Evolutionary conservation across 1,140 invertebrate species (phyloP), one percentile per base, ranked within the genome.

Genomic region (Cydia strobilella): DNA sequence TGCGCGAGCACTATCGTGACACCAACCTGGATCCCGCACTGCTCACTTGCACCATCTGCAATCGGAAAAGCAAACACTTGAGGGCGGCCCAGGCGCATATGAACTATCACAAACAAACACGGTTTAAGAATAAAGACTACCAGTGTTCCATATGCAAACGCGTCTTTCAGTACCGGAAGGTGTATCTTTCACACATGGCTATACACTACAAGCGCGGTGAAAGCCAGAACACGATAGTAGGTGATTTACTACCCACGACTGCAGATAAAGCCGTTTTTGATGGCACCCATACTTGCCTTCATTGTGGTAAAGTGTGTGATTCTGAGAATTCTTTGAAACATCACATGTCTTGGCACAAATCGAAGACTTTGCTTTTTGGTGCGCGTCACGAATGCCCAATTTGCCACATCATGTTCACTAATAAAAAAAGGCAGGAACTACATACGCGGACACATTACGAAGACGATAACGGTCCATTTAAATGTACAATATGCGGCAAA

Each of bases 21-120:
- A 78, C 89, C 0, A 87, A 86, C 73, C 77, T 90, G 6, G 90
- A 93, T 77, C 90, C 93, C 0, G 79, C 82, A 48, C 75, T 88
- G 35, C 86, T 93, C 23, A 91, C 86, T 5, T 93, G 93, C 78
- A 62, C 80, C 20, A 89, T 93, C 25, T 93, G 93, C 79, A 85
- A 88, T 27, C 85, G 89, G 39, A 83, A 79, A 73, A 92, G 90
- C 78, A 93, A 93, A 74, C 89, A 93, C 75, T 77, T 93, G 4
- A 89, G 93, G 15, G 92, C 92, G 6, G 91, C 91, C 20, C 87
- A 89, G 74, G 85, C 85, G 18, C 93, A 93, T 72, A 91, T 93
- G 89, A 93, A 89, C 74, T 93, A 80, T 83, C 93, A 93, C 80
- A 93, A 91, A 42, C 86, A 93, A 69, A 92, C 90, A 1, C 87